Conservation (phyloP, 2,888 invertebrate species). For the Maniola hyperantus region DNA sequence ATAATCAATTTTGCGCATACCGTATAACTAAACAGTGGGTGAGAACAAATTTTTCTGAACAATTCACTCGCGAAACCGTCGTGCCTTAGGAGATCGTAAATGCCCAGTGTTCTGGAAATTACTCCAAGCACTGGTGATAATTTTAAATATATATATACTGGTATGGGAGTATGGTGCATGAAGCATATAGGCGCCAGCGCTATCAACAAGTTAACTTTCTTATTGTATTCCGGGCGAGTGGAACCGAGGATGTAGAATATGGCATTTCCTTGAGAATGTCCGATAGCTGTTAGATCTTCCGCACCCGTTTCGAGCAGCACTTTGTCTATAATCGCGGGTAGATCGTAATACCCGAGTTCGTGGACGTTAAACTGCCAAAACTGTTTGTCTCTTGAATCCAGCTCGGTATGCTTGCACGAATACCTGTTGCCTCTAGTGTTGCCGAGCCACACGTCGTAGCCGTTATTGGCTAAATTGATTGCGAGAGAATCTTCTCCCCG, state of each 20-base stretch:
- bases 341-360: constrained; percentile 86
- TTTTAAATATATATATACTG: background rate
- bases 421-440: constrained; percentile 84
- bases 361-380: constrained; percentile 83
- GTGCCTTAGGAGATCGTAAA: background rate
- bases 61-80: background rate
- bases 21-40: background rate
- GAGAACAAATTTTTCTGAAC: background rate
- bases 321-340: constrained; percentile 83
- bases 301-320: constrained; percentile 69
- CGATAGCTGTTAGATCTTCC: constrained; percentile 82
- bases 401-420: constrained; percentile 75
- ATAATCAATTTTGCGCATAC: background rate
- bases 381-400: constrained; percentile 27
- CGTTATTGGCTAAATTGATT: constrained; percentile 64
- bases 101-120: background rate
- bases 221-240: constrained; percentile 75
- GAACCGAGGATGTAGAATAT: constrained; percentile 75
- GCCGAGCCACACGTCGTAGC: constrained; percentile 72
- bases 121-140: background rate
- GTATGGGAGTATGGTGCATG: constrained; percentile 29
- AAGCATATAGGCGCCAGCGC: constrained; percentile 78
- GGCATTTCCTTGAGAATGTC: constrained; percentile 85
- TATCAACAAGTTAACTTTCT: constrained; percentile 72
- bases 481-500: constrained; percentile 53